These are phyloP conservation scores for Istiophorus platypterus DNA, from an alignment of 2,113 vertebrate species.

Conservation along the genomic window DNA sequence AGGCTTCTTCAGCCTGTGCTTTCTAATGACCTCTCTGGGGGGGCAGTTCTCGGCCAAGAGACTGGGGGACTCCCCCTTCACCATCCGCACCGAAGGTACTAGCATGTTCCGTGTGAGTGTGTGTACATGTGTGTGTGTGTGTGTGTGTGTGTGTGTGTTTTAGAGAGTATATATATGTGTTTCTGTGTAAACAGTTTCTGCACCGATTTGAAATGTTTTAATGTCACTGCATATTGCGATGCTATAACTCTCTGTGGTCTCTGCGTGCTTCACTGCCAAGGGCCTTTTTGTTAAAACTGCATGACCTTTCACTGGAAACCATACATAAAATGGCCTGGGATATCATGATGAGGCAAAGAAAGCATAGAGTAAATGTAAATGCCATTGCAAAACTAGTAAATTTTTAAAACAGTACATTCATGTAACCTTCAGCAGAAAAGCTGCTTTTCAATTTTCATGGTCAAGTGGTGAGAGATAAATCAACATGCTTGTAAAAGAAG, in stretches of 20 bases:
- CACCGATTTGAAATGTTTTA: conserved; percentile 45
- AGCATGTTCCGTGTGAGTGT: conserved; percentile 36
- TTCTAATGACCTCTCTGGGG: conserved; percentile 98
- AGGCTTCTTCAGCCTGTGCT: conserved; percentile 98
- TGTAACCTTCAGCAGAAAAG: conserved; percentile 14
- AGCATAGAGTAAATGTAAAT: conserved; percentile 21
- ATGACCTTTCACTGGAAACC: conserved; percentile 12
- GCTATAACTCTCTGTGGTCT: conserved; percentile 17
- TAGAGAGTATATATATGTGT: conserved; percentile 18
- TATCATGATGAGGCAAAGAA: conserved; percentile 2
- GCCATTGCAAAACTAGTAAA: neutral
- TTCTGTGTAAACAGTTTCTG: conserved; percentile 27
- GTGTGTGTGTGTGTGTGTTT: conserved; percentile 40
- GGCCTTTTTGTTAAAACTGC: conserved; percentile 32
- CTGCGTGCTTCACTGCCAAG: conserved; percentile 27
- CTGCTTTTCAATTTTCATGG: neutral
- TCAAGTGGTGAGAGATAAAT: conserved; percentile 29
- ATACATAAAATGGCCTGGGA: neutral
- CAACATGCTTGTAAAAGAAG: conserved; percentile 7
- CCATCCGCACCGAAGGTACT: conserved; percentile 96
- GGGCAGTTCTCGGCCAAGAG: conserved; percentile 97
- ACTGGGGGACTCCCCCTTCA: conserved; percentile 95
- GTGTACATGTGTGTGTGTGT: conserved; percentile 30
- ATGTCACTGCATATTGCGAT: conserved; percentile 22
- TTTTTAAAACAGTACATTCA: conserved; percentile 18